Percentiles rank a stretch among this genome's conserved stretches.
These are phyloP conservation scores for Drosophila meridionalis DNA, from an alignment of 2,888 invertebrate genomes.

Conservation along the genomic window DNA sequence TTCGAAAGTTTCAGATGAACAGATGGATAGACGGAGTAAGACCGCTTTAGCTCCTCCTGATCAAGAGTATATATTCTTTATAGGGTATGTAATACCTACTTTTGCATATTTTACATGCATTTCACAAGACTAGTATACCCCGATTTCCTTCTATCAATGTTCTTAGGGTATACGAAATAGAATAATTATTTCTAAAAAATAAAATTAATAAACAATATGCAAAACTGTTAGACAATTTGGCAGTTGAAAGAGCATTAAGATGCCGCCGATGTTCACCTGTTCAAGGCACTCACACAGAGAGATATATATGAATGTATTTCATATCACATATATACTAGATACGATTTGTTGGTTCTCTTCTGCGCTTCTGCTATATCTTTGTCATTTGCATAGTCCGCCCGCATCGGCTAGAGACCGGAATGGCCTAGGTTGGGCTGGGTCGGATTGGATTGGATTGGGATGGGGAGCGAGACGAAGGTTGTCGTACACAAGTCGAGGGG, in stretches of 20 bases:
- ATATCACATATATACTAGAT: background rate
- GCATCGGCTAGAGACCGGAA: conserved; percentile 12
- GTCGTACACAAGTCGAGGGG: background rate
- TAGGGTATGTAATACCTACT: no score
- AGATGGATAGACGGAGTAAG: no score
- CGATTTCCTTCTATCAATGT: background rate
- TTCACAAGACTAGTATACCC: background rate
- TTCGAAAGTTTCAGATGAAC: no score
- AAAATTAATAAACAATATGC: background rate
- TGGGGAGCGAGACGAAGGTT: background rate
- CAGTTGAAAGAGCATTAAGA: conserved; percentile 19
- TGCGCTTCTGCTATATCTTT: conserved; percentile 10
- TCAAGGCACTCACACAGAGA: background rate
- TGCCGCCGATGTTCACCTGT: conserved; percentile 13
- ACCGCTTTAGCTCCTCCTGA: no score
- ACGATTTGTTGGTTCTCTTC: conserved; percentile 1
- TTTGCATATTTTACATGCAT: background rate
- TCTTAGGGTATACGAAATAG: background rate
- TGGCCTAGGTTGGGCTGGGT: background rate
- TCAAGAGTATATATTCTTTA: no score
- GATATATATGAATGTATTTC: background rate
- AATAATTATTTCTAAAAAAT: background rate
- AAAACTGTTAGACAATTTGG: background rate
- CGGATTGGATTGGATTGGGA: conserved; percentile 2
- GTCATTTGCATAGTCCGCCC: conserved; percentile 46